Evolutionary conservation across 2,113 vertebrate genomes (phyloP), one percentile per base, ranked within the genome.

Genomic region (Perca flavescens): DNA sequence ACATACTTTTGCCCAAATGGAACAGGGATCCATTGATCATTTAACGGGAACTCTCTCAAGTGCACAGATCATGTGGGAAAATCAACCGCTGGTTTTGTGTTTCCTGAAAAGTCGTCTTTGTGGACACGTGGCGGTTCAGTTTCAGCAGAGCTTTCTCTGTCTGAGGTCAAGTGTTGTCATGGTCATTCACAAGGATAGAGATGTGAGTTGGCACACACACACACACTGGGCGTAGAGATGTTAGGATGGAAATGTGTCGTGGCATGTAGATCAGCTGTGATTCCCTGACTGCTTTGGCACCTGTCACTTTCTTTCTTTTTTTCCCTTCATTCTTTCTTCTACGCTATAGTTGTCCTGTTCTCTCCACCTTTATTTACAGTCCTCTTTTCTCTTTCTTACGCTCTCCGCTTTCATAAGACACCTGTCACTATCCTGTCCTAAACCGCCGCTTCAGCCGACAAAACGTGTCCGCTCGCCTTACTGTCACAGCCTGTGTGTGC

Each of bases 241-340:
- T 17, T 16, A 8, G 68, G 76, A 83, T 64, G 81, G 54, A 86
- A 74, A 87, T 80, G 85, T 57, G 71, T 43, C 0, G 4, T 82
- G 85, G 81, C 91, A 58, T 84, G 80, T 68, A 58, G 81, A 89
- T 90, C 85, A 87, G 53, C 72, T 69, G 65, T 34, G 74, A 60
- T 54, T 88, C 81, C 40, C 46, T 21, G 31, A 74, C 76, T 63
- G 57, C 66, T 75, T 86, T 89, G 87, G 53, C 88, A 84, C 77
- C 81, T 92, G 85, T 89, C 88, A 85, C 19, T 84, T 83, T 80
- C 53, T 75, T 72, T 86, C 22, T 78, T 60, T 70, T 54, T 16
- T 47, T 60, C 21, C 15, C n/a, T 67, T 81, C 79, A 78, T 73
- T 80, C 58, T 56, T 47, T 62, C 43, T 43, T 36, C 17, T 57